Conservation (phyloP, 2,797 vertebrate species). For the Gymnoscopelus braueri region DNA sequence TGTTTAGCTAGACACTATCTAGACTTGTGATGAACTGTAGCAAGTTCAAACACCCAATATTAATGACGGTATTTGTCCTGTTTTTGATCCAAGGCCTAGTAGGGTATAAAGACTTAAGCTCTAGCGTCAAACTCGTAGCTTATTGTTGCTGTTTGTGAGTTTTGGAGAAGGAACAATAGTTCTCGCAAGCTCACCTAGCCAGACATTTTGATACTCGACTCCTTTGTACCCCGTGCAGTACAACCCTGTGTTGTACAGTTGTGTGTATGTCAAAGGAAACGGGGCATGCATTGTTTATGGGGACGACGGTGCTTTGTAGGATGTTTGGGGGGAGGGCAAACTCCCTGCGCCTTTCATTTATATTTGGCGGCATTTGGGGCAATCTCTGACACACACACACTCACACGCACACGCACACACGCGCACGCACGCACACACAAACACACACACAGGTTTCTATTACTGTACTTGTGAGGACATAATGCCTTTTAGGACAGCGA, state of each 20-base stretch:
- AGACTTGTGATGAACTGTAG: too few relatives aligned
- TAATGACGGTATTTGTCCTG: too few relatives aligned
- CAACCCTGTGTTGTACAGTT: conserved; percentile 64
- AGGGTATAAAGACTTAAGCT: too few relatives aligned
- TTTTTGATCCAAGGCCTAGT: too few relatives aligned
- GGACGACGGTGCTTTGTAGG: conserved; percentile 74
- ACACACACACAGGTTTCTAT: background rate
- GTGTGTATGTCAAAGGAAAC: conserved; percentile 66
- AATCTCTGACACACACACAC: conserved; percentile 71
- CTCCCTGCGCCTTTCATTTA: conserved; percentile 60
- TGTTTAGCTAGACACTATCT: too few relatives aligned
- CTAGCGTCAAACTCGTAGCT: conserved; percentile 2
- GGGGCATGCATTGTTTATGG: conserved; percentile 67
- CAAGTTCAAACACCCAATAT: too few relatives aligned
- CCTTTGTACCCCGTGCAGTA: conserved; percentile 49
- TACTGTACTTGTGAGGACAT: background rate
- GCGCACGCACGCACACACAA: conserved; percentile 45
- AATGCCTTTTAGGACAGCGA: too few relatives aligned
- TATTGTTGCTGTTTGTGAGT: conserved; percentile 21
- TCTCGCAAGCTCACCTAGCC: conserved; percentile 28
- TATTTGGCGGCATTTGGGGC: conserved; percentile 66
- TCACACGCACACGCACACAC: conserved; percentile 48
- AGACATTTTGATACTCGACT: conserved; percentile 57
- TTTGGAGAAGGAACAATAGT: conserved; percentile 61
- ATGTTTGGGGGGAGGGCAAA: conserved; percentile 75